Conservation (phyloP, 2,113 vertebrate genomes). For the Oophaga pumilio region DNA sequence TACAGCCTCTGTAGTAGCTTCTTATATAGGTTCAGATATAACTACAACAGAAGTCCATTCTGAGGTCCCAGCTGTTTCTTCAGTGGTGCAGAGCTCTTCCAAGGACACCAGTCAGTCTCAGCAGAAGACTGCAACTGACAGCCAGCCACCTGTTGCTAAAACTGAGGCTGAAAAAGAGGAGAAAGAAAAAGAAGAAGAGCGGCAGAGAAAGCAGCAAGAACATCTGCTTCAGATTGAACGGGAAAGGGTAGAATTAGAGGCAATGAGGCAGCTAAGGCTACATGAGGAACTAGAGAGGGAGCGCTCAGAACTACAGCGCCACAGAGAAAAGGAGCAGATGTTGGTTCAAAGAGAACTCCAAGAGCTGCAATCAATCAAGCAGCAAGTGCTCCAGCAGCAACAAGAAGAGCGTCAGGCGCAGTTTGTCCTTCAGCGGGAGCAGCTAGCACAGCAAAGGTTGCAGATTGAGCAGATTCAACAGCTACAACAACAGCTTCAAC, state of each 20-base stretch:
- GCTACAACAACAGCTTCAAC: slow-evolving; percentile 94
- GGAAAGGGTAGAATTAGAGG: slow-evolving; percentile 93
- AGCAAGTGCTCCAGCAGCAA: slow-evolving; percentile 95
- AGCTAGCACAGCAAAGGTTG: slow-evolving; percentile 93
- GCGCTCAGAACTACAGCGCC: slow-evolving; percentile 88
- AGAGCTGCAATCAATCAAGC: slow-evolving; percentile 95
- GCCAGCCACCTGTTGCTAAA: slow-evolving; percentile 64
- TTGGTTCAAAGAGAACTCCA: slow-evolving; percentile 95
- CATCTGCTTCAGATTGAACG: slow-evolving; percentile 90
- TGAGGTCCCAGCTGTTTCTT: slow-evolving; percentile 62
- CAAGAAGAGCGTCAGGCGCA: slow-evolving; percentile 93
- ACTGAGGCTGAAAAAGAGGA: slow-evolving; percentile 70
- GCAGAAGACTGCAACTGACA: slow-evolving; percentile 61
- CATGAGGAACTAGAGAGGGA: slow-evolving; percentile 96
- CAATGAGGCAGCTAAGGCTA: slow-evolving; percentile 88
- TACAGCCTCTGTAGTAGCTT: slow-evolving; percentile 3
- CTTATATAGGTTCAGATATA: slow-evolving; percentile 62
- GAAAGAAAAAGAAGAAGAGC: slow-evolving; percentile 85
- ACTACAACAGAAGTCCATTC: slow-evolving; percentile 62
- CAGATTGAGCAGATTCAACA: slow-evolving; percentile 97
- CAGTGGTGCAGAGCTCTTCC: slow-evolving; percentile 58
- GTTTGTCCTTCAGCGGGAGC: slow-evolving; percentile 92
- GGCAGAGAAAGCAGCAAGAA: slow-evolving; percentile 90
- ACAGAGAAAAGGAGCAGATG: slow-evolving; percentile 94
- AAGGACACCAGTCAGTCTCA: slow-evolving; percentile 66